Percentiles rank a stretch among this genome's conserved stretches.
Evolutionary conservation across 2,888 invertebrate species (phyloP).

Genomic region (Drosophila anomalata): DNA sequence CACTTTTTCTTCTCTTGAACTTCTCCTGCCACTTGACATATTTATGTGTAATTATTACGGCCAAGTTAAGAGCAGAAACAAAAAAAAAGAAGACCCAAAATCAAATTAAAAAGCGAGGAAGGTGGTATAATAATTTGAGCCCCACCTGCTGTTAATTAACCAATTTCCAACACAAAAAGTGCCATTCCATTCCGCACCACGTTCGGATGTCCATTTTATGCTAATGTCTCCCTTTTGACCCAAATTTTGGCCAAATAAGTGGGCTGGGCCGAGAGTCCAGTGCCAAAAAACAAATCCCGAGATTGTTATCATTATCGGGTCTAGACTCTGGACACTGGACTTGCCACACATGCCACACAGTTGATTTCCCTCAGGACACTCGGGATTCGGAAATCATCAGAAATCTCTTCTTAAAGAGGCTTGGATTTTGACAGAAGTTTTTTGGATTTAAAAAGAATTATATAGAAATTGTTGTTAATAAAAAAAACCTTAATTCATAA

Average conservation of each 20-base stretch:
- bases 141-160: slow-evolving; percentile 47
- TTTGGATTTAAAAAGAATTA: not conserved
- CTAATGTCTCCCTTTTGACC: slow-evolving; percentile 57
- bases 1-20: slow-evolving; percentile 2
- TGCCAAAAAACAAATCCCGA: slow-evolving; percentile 2
- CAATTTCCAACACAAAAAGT: slow-evolving; percentile 36
- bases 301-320: slow-evolving; percentile 38
- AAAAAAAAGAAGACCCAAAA: not conserved
- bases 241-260: slow-evolving; percentile 35
- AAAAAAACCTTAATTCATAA: too few species aligned
- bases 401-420: not conserved
- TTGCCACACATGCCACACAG: slow-evolving; percentile 1
- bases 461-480: too few species aligned
- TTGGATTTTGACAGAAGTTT: not conserved
- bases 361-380: slow-evolving; percentile 47
- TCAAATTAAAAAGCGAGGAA: slow-evolving; percentile 15
- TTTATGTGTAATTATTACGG: slow-evolving; percentile 60
- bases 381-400: slow-evolving; percentile 5
- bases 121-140: slow-evolving; percentile 30
- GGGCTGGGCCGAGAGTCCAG: not conserved
- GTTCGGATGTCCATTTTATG: slow-evolving; percentile 60
- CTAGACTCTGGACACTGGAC: slow-evolving; percentile 13
- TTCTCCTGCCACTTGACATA: slow-evolving; percentile 63
- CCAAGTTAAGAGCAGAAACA: not conserved
- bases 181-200: slow-evolving; percentile 21